Evolutionary conservation across 2,888 invertebrate genomes (phyloP).

Genomic region (Hoplodrina ambigua): DNA sequence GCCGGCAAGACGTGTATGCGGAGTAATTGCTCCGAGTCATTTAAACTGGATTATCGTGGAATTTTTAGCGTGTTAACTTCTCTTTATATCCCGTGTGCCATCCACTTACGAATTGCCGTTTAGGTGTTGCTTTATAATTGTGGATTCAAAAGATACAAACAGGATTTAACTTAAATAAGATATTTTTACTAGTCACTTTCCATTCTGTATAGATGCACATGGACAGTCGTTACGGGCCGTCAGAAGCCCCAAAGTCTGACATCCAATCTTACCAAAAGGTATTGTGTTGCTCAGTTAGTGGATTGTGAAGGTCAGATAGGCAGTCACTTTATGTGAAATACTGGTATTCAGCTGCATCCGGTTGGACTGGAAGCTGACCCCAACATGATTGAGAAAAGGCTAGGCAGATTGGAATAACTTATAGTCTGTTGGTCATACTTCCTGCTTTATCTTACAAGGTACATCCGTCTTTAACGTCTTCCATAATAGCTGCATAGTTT

Average conservation of each 20-base stretch:
- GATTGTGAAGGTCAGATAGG: too few species aligned
- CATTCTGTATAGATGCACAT: too few species aligned
- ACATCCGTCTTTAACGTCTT: neutral
- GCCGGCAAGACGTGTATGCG: slow-evolving; percentile 72
- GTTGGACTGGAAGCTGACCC: too few species aligned
- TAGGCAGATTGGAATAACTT: neutral
- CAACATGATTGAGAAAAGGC: too few species aligned
- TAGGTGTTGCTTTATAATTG: slow-evolving; percentile 10
- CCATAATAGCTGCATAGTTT: neutral
- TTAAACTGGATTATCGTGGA: slow-evolving; percentile 67
- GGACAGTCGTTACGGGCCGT: too few species aligned
- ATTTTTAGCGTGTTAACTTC: slow-evolving; percentile 50
- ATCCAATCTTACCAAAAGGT: too few species aligned
- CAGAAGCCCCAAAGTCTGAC: too few species aligned
- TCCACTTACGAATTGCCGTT: slow-evolving; percentile 26
- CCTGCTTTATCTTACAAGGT: neutral
- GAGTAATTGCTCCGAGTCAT: slow-evolving; percentile 73
- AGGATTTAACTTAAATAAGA: neutral
- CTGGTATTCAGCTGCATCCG: too few species aligned
- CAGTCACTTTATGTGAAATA: too few species aligned
- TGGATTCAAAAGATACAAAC: slow-evolving; percentile 4
- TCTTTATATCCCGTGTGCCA: slow-evolving; percentile 28
- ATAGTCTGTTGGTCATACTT: neutral
- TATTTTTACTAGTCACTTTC: neutral
- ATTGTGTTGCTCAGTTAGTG: too few species aligned